phyloP scores from a whole-genome alignment of 2,797 vertebrate genomes.

The Ptychadena robeensis region DNA sequence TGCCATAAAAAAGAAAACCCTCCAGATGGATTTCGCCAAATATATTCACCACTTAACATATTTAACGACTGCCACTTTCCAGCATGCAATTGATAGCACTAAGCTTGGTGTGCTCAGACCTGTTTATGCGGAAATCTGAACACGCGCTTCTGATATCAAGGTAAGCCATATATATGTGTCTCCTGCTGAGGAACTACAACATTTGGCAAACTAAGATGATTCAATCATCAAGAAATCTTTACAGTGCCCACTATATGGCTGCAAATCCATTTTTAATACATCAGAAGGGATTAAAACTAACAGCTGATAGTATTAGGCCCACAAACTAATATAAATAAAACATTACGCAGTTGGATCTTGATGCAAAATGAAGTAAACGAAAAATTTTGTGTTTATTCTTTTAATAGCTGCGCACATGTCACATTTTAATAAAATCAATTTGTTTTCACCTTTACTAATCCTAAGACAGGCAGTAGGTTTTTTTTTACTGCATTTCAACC shows the following conservation, averaged over 20 bases:
- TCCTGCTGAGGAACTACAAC: background rate
- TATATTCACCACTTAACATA: conserved; percentile 48
- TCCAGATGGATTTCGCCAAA: conserved; percentile 21
- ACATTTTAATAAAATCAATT: background rate
- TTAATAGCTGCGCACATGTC: background rate
- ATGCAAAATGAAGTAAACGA: background rate
- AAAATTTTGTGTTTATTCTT: background rate
- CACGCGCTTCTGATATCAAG: background rate
- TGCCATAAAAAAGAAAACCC: conserved; percentile 37
- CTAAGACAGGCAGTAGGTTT: background rate
- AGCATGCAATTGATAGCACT: conserved; percentile 29
- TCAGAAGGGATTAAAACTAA: background rate
- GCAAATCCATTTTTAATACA: background rate
- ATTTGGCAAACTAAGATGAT: background rate
- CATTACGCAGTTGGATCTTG: background rate
- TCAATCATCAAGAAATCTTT: background rate
- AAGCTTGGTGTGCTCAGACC: conserved; percentile 4
- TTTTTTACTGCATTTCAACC: background rate
- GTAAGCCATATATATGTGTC: background rate
- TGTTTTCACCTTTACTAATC: background rate
- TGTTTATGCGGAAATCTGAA: background rate
- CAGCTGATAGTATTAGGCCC: background rate
- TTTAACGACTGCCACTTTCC: conserved; percentile 22
- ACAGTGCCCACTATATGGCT: background rate
- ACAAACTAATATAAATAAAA: background rate